These are phyloP conservation scores for Microtus oregoni DNA, from an alignment of 2,113 vertebrate genomes.

Conservation along the genomic window DNA sequence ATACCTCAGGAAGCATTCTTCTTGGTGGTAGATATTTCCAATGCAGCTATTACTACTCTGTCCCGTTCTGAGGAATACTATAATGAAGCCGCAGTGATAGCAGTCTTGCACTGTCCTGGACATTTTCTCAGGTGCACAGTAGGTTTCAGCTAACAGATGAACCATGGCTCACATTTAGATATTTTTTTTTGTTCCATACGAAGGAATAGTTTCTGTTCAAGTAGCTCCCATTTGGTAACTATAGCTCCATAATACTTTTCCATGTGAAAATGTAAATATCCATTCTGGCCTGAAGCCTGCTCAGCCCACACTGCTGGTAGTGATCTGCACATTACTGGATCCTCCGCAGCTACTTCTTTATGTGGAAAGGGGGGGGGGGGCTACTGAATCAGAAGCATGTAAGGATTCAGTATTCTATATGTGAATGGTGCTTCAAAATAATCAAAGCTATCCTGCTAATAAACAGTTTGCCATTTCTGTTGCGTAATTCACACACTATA, in stretches of 20 bases:
- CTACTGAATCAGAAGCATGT: background rate
- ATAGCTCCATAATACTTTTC: background rate
- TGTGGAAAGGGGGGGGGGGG: background rate
- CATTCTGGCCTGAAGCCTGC: background rate
- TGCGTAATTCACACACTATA: constrained; percentile 9
- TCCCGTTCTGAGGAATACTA: background rate
- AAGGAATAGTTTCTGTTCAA: constrained; percentile 15
- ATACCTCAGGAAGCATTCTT: constrained; percentile 7
- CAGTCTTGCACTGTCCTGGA: background rate
- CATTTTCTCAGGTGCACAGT: background rate
- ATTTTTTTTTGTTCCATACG: background rate
- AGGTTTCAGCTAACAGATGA: background rate
- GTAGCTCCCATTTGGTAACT: background rate
- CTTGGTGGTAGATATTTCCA: background rate
- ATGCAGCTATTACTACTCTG: background rate
- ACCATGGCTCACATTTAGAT: background rate
- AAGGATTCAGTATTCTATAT: background rate
- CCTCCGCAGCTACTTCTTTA: background rate
- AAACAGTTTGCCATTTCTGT: constrained; percentile 3
- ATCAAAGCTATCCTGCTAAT: constrained; percentile 17
- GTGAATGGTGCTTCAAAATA: background rate
- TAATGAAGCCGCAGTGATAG: background rate
- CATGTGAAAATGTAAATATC: constrained; percentile 52
- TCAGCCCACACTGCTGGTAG: background rate
- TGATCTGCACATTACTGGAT: background rate